phyloP scores from a whole-genome alignment of 1,140 invertebrate genomes.

The Microplitis mediator region DNA sequence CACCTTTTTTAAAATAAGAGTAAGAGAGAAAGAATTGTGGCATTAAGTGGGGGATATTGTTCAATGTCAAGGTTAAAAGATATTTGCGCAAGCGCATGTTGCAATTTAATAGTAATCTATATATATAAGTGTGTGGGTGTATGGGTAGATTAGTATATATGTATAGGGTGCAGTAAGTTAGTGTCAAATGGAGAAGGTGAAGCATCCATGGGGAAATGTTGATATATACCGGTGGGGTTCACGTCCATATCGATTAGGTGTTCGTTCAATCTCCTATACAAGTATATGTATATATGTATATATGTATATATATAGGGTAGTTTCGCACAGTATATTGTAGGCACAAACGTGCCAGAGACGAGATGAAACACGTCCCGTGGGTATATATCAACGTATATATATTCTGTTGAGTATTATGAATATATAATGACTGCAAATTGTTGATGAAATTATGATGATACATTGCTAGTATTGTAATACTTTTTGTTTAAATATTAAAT shows the following conservation, averaged over 20 bases:
- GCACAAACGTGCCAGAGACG: background rate
- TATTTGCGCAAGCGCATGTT: constrained; percentile 44
- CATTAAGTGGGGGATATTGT: constrained; percentile 28
- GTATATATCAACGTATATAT: background rate
- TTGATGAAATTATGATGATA: background rate
- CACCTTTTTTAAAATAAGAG: background rate
- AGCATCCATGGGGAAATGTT: constrained; percentile 19
- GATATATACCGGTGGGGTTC: constrained; percentile 14
- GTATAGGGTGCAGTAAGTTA: constrained; percentile 8
- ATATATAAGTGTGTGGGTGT: constrained; percentile 29
- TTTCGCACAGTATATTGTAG: background rate
- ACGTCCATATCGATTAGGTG: constrained; percentile 24
- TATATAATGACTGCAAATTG: constrained; percentile 7
- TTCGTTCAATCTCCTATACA: constrained; percentile 1
- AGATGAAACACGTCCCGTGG: constrained; percentile 11
- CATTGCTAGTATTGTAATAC: background rate
- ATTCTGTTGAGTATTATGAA: background rate
- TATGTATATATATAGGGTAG: background rate
- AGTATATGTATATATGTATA: too few relatives aligned
- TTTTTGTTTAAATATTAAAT: too few relatives aligned
- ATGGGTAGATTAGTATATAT: constrained; percentile 23
- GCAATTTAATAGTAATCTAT: too few relatives aligned
- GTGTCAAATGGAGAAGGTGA: constrained; percentile 17
- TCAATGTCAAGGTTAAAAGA: constrained; percentile 53
- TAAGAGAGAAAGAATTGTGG: background rate